Percentiles rank a stretch among this genome's conserved stretches.
These are phyloP conservation scores for Trinorchestia longiramus DNA, from an alignment of 1,140 invertebrate genomes.

Conservation along the genomic window DNA sequence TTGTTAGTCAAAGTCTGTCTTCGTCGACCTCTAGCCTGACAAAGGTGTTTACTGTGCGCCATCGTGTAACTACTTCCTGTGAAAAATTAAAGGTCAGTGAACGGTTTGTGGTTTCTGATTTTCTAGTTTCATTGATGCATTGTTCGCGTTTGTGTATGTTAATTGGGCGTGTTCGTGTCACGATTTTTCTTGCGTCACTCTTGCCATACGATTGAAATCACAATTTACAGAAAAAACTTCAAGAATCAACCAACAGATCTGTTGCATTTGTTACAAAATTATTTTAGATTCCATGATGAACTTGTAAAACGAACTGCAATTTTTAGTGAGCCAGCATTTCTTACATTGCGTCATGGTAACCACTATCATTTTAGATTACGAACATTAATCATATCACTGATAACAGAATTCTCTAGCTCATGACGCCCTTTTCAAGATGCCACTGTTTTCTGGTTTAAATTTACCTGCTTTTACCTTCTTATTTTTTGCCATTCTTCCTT, in stretches of 20 bases:
- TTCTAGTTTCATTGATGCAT: background rate
- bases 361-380: background rate
- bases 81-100: background rate
- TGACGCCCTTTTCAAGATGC: background rate
- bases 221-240: background rate
- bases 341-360: background rate
- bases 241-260: too few species aligned
- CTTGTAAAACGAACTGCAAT: background rate
- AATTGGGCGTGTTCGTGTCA: background rate
- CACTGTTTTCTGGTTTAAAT: background rate
- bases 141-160: background rate
- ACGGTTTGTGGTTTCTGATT: background rate
- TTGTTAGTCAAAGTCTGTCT: background rate
- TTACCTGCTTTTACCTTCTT: background rate
- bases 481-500: background rate
- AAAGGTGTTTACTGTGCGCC: conserved; percentile 5
- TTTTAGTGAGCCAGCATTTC: background rate
- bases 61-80: background rate
- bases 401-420: background rate
- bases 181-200: background rate
- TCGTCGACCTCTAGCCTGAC: background rate
- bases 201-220: background rate
- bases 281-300: background rate
- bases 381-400: background rate
- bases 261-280: background rate